Conservation (phyloP, 2,113 vertebrate genomes). For the Mobula birostris region DNA sequence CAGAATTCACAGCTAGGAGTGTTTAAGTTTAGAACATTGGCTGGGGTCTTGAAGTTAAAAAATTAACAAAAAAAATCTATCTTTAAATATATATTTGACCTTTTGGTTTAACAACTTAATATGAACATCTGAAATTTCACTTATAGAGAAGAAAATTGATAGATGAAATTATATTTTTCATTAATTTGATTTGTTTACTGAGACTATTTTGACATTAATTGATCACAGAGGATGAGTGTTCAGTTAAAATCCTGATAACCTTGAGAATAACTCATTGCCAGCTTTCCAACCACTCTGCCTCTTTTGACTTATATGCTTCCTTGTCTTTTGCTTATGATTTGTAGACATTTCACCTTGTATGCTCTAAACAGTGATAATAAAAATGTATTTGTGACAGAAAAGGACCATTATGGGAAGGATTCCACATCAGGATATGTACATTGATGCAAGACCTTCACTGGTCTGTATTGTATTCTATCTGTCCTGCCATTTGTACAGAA, state of each 20-base stretch:
- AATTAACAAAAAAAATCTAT: background rate
- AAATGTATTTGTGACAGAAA: background rate
- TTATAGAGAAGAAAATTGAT: background rate
- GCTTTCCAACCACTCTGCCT: background rate
- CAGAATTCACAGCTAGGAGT: background rate
- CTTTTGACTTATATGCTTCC: background rate
- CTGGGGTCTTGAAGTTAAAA: background rate
- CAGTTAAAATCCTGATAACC: background rate
- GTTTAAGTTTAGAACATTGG: background rate
- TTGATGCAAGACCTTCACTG: background rate
- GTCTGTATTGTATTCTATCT: too few species aligned
- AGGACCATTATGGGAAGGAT: background rate
- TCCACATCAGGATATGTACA: background rate
- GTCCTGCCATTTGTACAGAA: too few species aligned
- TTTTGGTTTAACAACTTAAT: background rate
- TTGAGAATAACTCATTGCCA: background rate
- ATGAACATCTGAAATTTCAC: background rate
- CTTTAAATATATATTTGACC: background rate
- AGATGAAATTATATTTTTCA: background rate
- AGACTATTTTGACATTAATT: background rate
- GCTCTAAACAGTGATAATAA: background rate
- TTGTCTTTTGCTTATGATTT: background rate
- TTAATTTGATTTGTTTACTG: background rate
- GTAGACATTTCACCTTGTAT: background rate
- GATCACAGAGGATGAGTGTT: background rate